Evolutionary conservation across 2,113 vertebrate species (phyloP).

Genomic region (Gila orcuttii): DNA sequence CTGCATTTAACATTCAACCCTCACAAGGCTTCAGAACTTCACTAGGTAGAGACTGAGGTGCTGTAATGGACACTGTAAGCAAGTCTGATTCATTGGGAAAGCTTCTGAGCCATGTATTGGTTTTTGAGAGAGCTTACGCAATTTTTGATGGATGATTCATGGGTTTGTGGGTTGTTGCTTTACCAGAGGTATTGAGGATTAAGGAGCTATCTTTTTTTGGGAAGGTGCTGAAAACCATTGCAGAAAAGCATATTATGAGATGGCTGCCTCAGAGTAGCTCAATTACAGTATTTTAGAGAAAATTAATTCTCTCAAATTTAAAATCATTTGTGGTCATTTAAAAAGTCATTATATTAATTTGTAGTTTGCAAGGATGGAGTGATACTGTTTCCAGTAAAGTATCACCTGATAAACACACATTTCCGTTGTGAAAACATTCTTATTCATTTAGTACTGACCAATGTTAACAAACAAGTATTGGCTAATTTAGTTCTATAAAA

Average conservation of each 20-base stretch:
- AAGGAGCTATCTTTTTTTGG: slow-evolving; percentile 47
- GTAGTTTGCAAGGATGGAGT: not conserved
- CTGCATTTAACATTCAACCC: slow-evolving; percentile 53
- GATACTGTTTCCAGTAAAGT: not conserved
- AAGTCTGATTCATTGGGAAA: slow-evolving; percentile 23
- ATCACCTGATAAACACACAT: not conserved
- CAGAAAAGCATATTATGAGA: not conserved
- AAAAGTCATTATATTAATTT: not conserved
- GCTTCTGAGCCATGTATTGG: slow-evolving; percentile 44
- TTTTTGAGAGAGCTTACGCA: slow-evolving; percentile 48
- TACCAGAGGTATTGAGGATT: slow-evolving; percentile 46
- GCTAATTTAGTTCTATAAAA: not conserved
- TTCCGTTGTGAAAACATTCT: not conserved
- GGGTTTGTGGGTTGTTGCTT: slow-evolving; percentile 60
- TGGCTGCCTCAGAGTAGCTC: slow-evolving; percentile 9
- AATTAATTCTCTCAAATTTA: slow-evolving; percentile 50
- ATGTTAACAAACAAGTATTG: not conserved
- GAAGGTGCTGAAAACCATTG: slow-evolving; percentile 26
- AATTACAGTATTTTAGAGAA: slow-evolving; percentile 35
- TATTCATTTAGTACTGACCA: not conserved
- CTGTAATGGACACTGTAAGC: slow-evolving; percentile 23
- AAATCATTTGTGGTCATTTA: not conserved
- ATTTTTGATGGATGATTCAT: slow-evolving; percentile 61
- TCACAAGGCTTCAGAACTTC: slow-evolving; percentile 16
- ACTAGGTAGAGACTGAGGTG: slow-evolving; percentile 33